Evolutionary conservation across 1,140 invertebrate genomes (phyloP).

Genomic region (Bombus confusus): DNA sequence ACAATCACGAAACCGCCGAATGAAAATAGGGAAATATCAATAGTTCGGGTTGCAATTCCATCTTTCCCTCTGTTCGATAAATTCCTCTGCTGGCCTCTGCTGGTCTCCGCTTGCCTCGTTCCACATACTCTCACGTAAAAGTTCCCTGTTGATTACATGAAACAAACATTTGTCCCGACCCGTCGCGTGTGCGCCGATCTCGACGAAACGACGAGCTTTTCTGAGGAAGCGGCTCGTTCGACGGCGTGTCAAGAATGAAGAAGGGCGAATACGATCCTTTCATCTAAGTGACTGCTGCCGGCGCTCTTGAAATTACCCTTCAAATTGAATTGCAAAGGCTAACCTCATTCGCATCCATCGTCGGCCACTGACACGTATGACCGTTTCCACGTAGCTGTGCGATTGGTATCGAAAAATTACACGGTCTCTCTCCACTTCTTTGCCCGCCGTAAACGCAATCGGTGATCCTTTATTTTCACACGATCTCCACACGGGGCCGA

Average conservation of each 20-base stretch:
- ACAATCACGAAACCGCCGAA: neutral
- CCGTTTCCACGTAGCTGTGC: conserved; percentile 40
- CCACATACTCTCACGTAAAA: conserved; percentile 6
- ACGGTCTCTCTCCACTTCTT: neutral
- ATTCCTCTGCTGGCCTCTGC: neutral
- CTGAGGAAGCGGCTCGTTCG: neutral
- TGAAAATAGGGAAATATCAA: neutral
- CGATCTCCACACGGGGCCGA: conserved; percentile 9
- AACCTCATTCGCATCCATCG: conserved; percentile 52
- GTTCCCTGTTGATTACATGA: conserved; percentile 40
- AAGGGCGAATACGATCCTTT: conserved; percentile 35
- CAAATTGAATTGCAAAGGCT: conserved; percentile 54
- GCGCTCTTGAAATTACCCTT: conserved; percentile 37
- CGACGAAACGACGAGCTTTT: conserved; percentile 3
- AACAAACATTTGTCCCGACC: conserved; percentile 43
- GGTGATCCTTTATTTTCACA: conserved; percentile 46
- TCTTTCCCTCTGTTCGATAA: neutral
- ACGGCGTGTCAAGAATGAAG: conserved; percentile 35
- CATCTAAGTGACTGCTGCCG: conserved; percentile 26
- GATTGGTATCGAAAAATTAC: conserved; percentile 54
- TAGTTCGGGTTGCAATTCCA: neutral
- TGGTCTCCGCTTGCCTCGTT: neutral
- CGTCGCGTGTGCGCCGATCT: neutral
- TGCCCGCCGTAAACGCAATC: conserved; percentile 35
- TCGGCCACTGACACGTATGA: conserved; percentile 41